A percentile compares a stretch with the other conserved stretches of the same genome.
Conservation (phyloP, 2,113 vertebrate genomes). For the Melospiza georgiana region DNA sequence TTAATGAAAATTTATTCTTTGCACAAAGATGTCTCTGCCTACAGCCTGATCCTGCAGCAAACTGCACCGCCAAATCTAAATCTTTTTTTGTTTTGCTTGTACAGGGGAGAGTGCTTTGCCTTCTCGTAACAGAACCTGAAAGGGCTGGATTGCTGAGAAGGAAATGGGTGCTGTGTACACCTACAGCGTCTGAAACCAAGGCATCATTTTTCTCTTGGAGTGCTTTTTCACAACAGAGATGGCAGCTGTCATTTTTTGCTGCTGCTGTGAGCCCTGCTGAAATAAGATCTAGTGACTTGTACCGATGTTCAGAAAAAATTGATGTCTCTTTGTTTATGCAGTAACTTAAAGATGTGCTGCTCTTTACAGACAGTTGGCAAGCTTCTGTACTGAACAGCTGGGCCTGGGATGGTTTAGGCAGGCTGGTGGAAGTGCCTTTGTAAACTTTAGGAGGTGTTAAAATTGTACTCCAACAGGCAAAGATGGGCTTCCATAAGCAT, state of each 20-base stretch:
- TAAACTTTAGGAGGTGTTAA: background rate
- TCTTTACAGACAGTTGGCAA: background rate
- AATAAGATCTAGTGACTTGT: background rate
- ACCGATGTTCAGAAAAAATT: background rate
- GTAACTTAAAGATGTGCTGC: background rate
- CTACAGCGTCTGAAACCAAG: background rate
- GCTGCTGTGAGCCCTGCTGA: background rate
- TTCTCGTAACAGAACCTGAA: background rate
- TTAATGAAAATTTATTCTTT: background rate
- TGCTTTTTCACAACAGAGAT: background rate
- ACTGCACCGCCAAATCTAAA: background rate
- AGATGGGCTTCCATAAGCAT: background rate
- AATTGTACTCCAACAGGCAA: background rate
- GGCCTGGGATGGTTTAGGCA: background rate
- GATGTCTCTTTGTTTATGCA: background rate
- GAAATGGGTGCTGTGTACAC: accelerated
- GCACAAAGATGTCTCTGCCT: background rate
- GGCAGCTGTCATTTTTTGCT: conserved; percentile 2
- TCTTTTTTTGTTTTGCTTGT: background rate
- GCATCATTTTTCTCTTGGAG: background rate
- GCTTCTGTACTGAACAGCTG: background rate
- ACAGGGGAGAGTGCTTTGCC: background rate
- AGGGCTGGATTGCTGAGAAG: background rate
- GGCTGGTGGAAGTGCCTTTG: background rate
- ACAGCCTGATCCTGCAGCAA: background rate